phyloP scores from a whole-genome alignment of 2,797 vertebrate species.

The Megalops cyprinoides region DNA sequence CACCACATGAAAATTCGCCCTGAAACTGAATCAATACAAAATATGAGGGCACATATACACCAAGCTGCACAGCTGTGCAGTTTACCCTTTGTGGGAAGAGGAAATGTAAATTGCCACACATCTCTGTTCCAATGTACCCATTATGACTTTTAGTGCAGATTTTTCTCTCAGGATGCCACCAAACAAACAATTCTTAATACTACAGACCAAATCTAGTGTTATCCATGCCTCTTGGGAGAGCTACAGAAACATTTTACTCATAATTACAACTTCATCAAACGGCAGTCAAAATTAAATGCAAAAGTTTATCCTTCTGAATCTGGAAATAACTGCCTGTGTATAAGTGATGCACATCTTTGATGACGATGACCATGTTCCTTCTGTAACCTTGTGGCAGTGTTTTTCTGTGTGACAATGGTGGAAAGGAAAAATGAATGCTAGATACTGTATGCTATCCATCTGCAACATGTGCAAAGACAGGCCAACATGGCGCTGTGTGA shows the following conservation, averaged over 20 bases:
- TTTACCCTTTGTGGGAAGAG: too few species aligned
- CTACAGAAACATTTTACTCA: too few species aligned
- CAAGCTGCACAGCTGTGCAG: neutral
- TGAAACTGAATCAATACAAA: neutral
- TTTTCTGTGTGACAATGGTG: neutral
- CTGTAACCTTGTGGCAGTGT: neutral
- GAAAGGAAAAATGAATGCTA: neutral
- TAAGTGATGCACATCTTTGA: neutral
- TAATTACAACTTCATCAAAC: too few species aligned
- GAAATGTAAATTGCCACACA: neutral
- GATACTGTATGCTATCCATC: neutral
- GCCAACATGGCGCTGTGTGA: neutral
- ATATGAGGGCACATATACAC: neutral
- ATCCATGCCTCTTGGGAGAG: too few species aligned
- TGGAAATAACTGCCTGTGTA: neutral
- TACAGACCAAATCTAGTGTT: too few species aligned
- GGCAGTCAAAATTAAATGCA: too few species aligned
- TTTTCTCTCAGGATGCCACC: too few species aligned
- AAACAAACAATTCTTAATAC: too few species aligned
- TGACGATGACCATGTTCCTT: neutral
- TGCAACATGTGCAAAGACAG: neutral
- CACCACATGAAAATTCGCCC: too few species aligned
- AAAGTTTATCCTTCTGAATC: too few species aligned
- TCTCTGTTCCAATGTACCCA: too few species aligned
- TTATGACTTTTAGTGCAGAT: too few species aligned